A percentile compares a stretch with the other conserved stretches of the same genome.
phyloP scores from a whole-genome alignment of 2,888 invertebrate species.

The Ctenicera cuprea region DNA sequence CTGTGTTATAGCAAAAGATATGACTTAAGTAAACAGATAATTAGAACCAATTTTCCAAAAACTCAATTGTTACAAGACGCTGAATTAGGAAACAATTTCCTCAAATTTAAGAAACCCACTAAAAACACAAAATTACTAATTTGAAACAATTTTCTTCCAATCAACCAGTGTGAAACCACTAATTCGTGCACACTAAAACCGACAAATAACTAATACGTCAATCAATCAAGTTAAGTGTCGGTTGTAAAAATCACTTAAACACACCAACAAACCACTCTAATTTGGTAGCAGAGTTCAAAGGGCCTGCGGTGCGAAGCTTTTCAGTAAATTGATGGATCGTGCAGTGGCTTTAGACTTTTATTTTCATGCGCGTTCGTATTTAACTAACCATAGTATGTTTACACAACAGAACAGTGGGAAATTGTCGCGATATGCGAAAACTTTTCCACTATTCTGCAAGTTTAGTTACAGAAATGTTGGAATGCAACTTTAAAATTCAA shows the following conservation, averaged over 20 bases:
- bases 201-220: slow-evolving; percentile 40
- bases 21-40: no score
- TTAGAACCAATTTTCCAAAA: no score
- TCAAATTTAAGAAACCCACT: no score
- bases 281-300: slow-evolving; percentile 48
- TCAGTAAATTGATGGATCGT: slow-evolving; percentile 52
- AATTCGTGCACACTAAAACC: slow-evolving; percentile 18
- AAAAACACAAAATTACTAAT: no score
- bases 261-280: slow-evolving; percentile 51
- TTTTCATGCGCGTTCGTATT: slow-evolving; percentile 35
- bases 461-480: background rate
- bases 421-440: slow-evolving; percentile 4
- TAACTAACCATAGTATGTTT: slow-evolving; percentile 19
- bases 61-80: no score
- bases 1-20: no score
- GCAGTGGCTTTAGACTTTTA: slow-evolving; percentile 42
- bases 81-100: no score
- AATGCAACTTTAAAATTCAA: slow-evolving; percentile 7
- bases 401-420: slow-evolving; percentile 12
- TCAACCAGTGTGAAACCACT: background rate
- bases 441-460: background rate
- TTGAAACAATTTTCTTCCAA: no score
- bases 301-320: slow-evolving; percentile 46
- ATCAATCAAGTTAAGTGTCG: slow-evolving; percentile 48
- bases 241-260: slow-evolving; percentile 50